phyloP scores from a whole-genome alignment of 2,797 vertebrate species.

The Muraenolepis orangiensis region DNA sequence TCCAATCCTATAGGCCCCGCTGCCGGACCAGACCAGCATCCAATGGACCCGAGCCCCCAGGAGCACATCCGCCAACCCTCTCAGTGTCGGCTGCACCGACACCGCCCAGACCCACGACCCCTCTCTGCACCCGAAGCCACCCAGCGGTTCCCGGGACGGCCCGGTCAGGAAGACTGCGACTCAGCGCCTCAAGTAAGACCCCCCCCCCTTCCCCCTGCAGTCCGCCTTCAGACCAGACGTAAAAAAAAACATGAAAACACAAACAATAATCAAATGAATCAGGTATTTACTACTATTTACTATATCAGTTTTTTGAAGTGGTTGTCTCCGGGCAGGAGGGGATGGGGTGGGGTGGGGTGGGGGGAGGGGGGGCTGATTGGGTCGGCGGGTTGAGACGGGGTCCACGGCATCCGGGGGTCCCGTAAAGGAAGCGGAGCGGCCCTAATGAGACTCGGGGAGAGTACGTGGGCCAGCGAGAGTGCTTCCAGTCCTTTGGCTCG shows the following conservation, averaged over 20 bases:
- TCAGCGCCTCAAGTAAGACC: conserved; percentile 84
- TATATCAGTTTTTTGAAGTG: neutral
- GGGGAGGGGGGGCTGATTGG: conserved; percentile 30
- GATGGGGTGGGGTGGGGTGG: conserved; percentile 17
- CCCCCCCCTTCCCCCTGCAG: neutral
- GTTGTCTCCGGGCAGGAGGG: neutral
- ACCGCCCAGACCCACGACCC: conserved; percentile 68
- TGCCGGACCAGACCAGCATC: conserved; percentile 68
- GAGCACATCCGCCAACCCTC: conserved; percentile 58
- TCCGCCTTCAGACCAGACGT: neutral
- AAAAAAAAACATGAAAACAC: no score
- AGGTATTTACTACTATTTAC: no score
- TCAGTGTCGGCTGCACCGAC: conserved; percentile 56
- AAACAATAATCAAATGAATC: neutral
- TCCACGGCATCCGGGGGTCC: conserved; percentile 45
- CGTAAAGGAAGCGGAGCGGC: conserved; percentile 48
- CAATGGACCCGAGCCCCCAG: conserved; percentile 48
- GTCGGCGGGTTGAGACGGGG: conserved; percentile 26
- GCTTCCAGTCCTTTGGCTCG: conserved; percentile 55
- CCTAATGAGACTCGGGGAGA: conserved; percentile 55
- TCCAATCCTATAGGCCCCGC: conserved; percentile 71
- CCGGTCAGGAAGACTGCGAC: conserved; percentile 73
- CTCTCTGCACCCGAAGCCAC: conserved; percentile 74
- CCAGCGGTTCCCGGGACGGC: conserved; percentile 71
- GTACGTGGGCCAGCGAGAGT: conserved; percentile 47